These are phyloP conservation scores for Argyresthia albistria DNA, from an alignment of 2,888 invertebrate species.

Conservation along the genomic window DNA sequence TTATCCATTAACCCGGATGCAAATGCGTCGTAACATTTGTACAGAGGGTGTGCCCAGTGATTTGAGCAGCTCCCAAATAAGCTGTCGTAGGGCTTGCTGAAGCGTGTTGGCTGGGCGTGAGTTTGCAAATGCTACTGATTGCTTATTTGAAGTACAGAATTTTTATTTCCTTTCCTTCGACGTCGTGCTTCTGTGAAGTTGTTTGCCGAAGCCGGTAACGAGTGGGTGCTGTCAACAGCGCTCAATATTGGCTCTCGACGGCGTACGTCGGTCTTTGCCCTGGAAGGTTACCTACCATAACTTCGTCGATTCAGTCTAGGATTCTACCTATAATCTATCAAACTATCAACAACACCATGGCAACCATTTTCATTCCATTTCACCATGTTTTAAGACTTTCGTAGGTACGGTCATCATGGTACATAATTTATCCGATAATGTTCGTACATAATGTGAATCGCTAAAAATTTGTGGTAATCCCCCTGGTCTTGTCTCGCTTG, in stretches of 20 bases:
- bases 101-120: slow-evolving; percentile 27
- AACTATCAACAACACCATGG: too few species aligned
- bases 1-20: neutral
- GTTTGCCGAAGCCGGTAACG: slow-evolving; percentile 9
- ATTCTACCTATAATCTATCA: too few species aligned
- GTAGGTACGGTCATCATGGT: too few species aligned
- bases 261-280: neutral
- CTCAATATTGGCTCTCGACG: slow-evolving; percentile 3
- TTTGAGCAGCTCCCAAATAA: neutral
- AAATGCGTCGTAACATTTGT: neutral
- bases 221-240: slow-evolving; percentile 9
- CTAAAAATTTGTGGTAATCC: too few species aligned
- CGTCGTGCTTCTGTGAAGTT: slow-evolving; percentile 4
- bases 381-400: too few species aligned
- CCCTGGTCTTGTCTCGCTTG: too few species aligned
- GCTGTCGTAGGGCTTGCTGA: neutral
- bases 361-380: too few species aligned
- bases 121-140: slow-evolving; percentile 63
- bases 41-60: neutral
- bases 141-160: slow-evolving; percentile 59
- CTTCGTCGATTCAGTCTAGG: too few species aligned
- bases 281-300: too few species aligned
- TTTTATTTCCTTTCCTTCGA: slow-evolving; percentile 35
- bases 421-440: too few species aligned
- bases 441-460: too few species aligned